Evolutionary conservation across 2,113 vertebrate genomes (phyloP).

Genomic region (Steatornis caripensis): DNA sequence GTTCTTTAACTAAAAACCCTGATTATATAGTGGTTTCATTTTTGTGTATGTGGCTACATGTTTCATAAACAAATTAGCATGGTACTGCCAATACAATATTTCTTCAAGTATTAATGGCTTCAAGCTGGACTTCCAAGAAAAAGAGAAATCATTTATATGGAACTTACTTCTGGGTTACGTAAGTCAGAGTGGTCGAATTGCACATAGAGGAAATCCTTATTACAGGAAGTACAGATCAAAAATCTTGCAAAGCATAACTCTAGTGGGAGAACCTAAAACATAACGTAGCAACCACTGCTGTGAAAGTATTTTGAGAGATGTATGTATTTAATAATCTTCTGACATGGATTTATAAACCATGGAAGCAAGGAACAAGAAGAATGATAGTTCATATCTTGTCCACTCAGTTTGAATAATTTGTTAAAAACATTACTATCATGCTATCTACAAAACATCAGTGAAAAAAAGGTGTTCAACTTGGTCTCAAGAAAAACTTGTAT

Average conservation of each 20-base stretch:
- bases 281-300: background rate
- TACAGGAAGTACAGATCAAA: background rate
- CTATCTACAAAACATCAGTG: background rate
- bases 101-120: background rate
- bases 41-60: background rate
- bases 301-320: background rate
- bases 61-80: background rate
- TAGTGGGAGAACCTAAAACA: background rate
- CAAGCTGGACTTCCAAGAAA: background rate
- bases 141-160: background rate
- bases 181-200: background rate
- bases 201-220: background rate
- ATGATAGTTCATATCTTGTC: background rate
- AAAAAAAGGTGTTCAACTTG: background rate
- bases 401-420: background rate
- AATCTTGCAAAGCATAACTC: background rate
- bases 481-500: background rate
- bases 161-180: background rate
- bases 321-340: background rate
- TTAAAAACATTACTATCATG: background rate
- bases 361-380: background rate
- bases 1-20: background rate
- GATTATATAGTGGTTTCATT: background rate
- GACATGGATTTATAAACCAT: background rate
- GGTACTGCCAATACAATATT: background rate